phyloP scores from a whole-genome alignment of 2,888 invertebrate species.

The Scelioninae gen. 1 region DNA sequence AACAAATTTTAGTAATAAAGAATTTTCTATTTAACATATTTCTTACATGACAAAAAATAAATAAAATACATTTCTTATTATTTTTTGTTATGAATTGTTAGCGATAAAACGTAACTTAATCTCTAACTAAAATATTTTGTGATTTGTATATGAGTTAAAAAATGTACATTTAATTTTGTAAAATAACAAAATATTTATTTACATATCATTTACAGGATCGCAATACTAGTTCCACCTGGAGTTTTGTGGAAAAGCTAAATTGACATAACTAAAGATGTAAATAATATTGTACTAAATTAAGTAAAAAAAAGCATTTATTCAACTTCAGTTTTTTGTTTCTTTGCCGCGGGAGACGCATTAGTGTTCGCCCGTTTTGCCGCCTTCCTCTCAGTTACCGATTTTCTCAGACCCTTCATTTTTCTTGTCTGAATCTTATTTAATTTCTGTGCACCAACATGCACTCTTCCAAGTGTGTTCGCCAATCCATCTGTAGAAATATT shows the following conservation, averaged over 20 bases:
- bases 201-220: conserved; percentile 74
- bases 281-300: conserved; percentile 11
- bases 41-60: too few species aligned
- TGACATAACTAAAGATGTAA: conserved; percentile 10
- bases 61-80: too few species aligned
- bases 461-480: conserved; percentile 94
- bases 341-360: neutral
- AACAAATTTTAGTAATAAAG: too few species aligned
- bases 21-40: too few species aligned
- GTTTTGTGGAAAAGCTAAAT: conserved; percentile 60
- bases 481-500: conserved; percentile 94
- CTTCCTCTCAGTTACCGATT: conserved; percentile 89
- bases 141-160: too few species aligned
- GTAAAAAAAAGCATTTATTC: conserved; percentile 7
- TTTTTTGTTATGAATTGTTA: too few species aligned
- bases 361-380: conserved; percentile 80
- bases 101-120: too few species aligned
- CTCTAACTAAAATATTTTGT: too few species aligned
- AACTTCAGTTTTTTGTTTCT: conserved; percentile 36
- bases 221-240: conserved; percentile 75
- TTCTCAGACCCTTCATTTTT: conserved; percentile 95
- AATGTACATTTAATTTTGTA: neutral
- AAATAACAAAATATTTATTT: conserved; percentile 20
- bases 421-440: conserved; percentile 93
- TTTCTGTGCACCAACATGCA: conserved; percentile 96